Base-by-base conservation (phyloP, 23 tunicate genomes). In the Clavelina lepadiformis region DNA sequence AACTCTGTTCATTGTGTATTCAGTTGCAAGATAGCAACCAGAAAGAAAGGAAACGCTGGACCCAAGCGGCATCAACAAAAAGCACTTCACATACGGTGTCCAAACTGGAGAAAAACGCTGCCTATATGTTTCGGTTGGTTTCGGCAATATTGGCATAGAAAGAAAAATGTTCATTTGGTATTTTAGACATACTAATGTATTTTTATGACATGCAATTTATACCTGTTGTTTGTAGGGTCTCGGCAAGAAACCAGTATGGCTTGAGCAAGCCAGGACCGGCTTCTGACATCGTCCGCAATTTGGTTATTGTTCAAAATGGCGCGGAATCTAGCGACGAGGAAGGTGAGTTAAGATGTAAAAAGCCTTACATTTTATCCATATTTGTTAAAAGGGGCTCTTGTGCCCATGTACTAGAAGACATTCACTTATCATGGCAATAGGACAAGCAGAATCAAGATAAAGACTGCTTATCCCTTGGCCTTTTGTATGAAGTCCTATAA, bases 281-380 rank as follows among this genome's bases (percentile, higher is more conserved):
- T 0, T 84, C 93, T 18, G 83, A 84, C 46, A 33, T 59, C 24
- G 75, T 84, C 35, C 71, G 75, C 38, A 77, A 84, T 30, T 38
- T 63, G 15, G 74, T 47, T 24, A 35, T 72, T 2, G 59, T 46
- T 2, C 51, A 64, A 24, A 78, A 84, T 58, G 93, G 81, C 21
- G 68, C 54, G 6, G 93, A 84, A 20, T 76, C 93, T 0, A 65
- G 76, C 28, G 93, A 76, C 24, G 91, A 71, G 26, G 77, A 83
- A 68, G 72, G 86, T 80, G 49, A 46, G 33, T 3, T 15, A 46
- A 11, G 22, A n/a, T n/a, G n/a, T n/a, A n/a, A n/a, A n/a, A n/a
- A n/a, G n/a, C n/a, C n/a, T n/a, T n/a, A n/a, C n/a, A n/a, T n/a
- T n/a, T n/a, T n/a, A n/a, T n/a, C n/a, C n/a, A n/a, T n/a, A n/a